Base-by-base conservation (phyloP, 2,888 invertebrate genomes). In the Crematogaster levior region DNA sequence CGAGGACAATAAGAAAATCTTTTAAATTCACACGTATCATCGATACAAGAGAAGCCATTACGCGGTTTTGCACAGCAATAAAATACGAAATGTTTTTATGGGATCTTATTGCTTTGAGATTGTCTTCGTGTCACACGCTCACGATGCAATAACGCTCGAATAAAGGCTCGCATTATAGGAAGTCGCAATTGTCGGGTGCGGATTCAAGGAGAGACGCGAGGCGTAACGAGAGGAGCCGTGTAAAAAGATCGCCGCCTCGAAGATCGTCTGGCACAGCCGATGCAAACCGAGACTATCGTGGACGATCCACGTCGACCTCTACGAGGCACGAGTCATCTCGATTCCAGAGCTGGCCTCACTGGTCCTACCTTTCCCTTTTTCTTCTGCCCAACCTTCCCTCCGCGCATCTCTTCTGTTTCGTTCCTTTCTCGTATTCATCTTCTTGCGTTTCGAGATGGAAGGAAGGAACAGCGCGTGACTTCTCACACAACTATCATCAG, bases 261-360 rank as follows among this genome's bases (percentile, higher is more conserved):
- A 53, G 40, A 53, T 65, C 40, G 40, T n/a, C 27, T 15, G 21
- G 15, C 37, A 18, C 37, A 60, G 34, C 4, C 34, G 63, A 82
- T 48, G 81, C 65, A 61, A 74, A 34, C 61, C 46, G 66, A 65
- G 68, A 58, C 51, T 24, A 81, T 73, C 58, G 27, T 24, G 24
- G 51, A 60, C n/a, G 65, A 68, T 74, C 21, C 61, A 56, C 61
- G 66, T 24, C 85, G 60, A 66, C 74, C 81, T 82, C 74, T 82
- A 27, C 73, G 46, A 84, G 84, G 61, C 87, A 84, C 86, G 89
- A 88, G 86, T 87, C 89, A 89, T 89, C 89, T 82, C 88, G 88
- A 86, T 89, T 85, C 85, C 81, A 70, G 85, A 83, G 84, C 84
- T 43, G 66, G 34, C 80, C 80, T 65, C 84, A 46, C 74, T 72